A percentile compares a stretch with the other conserved stretches of the same genome.
Conservation (phyloP, 2,797 vertebrate species). For the Centropyge bicolor region DNA sequence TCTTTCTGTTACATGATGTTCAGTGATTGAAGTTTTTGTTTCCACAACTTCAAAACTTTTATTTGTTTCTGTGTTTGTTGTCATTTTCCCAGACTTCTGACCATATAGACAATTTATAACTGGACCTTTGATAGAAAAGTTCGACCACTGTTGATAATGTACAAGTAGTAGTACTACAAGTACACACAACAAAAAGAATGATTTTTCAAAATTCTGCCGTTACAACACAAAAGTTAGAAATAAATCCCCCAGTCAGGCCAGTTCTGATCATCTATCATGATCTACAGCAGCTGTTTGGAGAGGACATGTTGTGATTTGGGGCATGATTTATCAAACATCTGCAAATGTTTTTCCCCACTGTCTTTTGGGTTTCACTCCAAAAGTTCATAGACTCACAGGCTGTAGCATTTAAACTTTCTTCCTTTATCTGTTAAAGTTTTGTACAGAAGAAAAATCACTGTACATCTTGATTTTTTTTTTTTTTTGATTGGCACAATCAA, state of each 20-base stretch:
- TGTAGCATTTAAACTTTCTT: slow-evolving; percentile 6
- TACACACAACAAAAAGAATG: not conserved
- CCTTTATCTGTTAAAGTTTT: not conserved
- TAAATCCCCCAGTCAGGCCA: not conserved
- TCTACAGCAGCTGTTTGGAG: slow-evolving; percentile 5
- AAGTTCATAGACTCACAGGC: slow-evolving; percentile 13
- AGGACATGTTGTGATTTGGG: not conserved
- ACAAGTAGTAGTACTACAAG: no score
- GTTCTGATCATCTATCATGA: not conserved
- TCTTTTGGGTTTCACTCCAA: slow-evolving; percentile 12
- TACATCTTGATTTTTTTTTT: not conserved
- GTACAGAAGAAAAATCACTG: not conserved
- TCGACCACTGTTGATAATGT: not conserved
- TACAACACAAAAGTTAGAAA: not conserved
- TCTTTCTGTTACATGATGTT: not conserved
- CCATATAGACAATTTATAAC: not conserved
- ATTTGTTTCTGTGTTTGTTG: not conserved
- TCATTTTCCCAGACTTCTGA: not conserved
- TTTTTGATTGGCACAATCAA: not conserved
- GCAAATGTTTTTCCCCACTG: not conserved
- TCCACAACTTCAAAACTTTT: not conserved
- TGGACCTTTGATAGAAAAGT: not conserved
- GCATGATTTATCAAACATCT: slow-evolving; percentile 23
- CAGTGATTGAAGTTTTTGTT: not conserved
- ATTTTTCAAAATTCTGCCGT: not conserved